These are phyloP conservation scores for Hemiprocne comata DNA, from an alignment of 2,113 vertebrate species.

Conservation along the genomic window DNA sequence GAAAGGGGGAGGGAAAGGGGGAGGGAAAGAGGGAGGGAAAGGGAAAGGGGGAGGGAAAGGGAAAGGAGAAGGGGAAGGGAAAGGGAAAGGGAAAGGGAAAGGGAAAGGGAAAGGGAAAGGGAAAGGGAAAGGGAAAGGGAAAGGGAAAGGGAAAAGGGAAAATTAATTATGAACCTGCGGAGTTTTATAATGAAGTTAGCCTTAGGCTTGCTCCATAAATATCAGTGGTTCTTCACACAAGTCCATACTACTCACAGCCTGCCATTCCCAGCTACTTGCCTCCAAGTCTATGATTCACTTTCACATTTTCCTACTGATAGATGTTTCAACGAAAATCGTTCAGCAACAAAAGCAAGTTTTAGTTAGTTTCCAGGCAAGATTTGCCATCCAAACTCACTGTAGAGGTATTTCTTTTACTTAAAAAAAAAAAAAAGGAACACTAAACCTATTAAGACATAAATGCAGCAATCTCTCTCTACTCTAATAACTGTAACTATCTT, in stretches of 20 bases:
- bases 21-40: no score
- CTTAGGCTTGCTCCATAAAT: background rate
- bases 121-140: no score
- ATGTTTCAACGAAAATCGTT: background rate
- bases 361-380: conserved; percentile 33
- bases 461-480: background rate
- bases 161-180: background rate
- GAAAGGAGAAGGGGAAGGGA: no score
- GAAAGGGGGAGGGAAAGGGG: no score
- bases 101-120: no score
- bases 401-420: background rate
- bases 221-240: background rate
- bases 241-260: background rate
- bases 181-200: background rate
- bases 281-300: background rate
- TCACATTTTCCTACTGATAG: background rate
- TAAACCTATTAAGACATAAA: background rate
- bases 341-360: background rate
- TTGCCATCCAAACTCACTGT: background rate
- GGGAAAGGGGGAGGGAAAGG: no score
- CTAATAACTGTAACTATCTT: background rate
- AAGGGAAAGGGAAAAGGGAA: no score
- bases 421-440: background rate
- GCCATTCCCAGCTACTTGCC: background rate
- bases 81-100: no score